Conservation (phyloP, 2,113 vertebrate genomes). For the Cyrtonyx montezumae region DNA sequence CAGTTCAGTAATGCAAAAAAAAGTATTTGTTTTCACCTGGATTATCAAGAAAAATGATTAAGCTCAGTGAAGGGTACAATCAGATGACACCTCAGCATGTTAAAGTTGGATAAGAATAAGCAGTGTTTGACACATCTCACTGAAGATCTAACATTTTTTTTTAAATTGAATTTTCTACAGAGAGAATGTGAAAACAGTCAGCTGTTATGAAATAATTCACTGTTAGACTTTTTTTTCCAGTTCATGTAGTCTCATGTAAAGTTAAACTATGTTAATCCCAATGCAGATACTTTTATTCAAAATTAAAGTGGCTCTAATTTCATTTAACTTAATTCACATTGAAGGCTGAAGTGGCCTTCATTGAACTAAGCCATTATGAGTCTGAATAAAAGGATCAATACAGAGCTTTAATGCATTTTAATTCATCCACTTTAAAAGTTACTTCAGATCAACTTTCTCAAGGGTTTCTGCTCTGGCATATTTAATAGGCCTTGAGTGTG, state of each 20-base stretch:
- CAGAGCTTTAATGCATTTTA: neutral
- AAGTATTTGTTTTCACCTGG: neutral
- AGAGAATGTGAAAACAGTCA: neutral
- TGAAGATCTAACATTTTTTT: neutral
- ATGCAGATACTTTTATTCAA: neutral
- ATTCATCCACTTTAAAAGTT: conserved; percentile 33
- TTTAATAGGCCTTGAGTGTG: neutral
- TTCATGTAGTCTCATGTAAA: neutral
- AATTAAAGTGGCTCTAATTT: conserved; percentile 3
- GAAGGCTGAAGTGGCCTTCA: neutral
- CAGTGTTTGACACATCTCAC: neutral
- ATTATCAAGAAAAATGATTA: neutral
- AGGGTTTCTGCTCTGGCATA: neutral
- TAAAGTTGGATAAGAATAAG: neutral
- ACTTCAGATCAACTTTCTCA: neutral
- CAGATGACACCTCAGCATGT: neutral
- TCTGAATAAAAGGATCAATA: conserved; percentile 28
- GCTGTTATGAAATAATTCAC: neutral
- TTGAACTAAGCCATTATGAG: neutral
- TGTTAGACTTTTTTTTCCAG: rapidly evolving
- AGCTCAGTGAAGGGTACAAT: neutral
- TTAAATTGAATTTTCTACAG: neutral
- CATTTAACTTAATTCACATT: neutral
- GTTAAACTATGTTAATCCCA: neutral
- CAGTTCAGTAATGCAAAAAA: neutral